Evolutionary conservation across 2,888 invertebrate species (phyloP), one percentile per base, ranked within the genome.

Genomic region (Adelognathus sp.): DNA sequence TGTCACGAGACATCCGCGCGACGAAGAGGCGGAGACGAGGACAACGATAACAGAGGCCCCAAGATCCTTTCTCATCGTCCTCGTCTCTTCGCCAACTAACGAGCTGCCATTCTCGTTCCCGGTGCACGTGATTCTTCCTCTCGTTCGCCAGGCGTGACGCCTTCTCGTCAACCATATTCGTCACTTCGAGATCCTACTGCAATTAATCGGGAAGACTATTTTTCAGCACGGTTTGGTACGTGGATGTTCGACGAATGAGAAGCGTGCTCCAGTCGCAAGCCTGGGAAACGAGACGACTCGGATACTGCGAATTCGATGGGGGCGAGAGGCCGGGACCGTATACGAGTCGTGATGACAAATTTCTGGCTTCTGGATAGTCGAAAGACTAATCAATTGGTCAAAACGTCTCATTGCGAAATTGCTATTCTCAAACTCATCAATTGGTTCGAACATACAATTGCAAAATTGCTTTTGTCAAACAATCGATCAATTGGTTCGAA

Each of bases 81-180:
- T 61, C 70, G 71, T 66, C 80, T 66, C 80, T 71, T 74, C 71
- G 70, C 69, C 76, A 76, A 78, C 66, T 71, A 78, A 72, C 71
- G 64, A 78, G 80, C 78, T 72, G 72, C 69, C 69, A 70, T 76
- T 76, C 67, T 41, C 60, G 44, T 69, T n/a, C n/a, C n/a, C 44
- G 27, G 33, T 52, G 66, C 46, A 63, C 58, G 27, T 73, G 73
- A 72, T 73, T 79, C 71, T 61, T 16, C 33, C 63, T 75, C 46
- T 41, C 36, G 52, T 46, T 75, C 41, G 70, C 39, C 78, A 77
- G 52, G 78, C 82, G 73, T 76, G 58, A 71, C 46, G 41, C 11
- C 24, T 50, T n/a, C 31, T 50, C 46, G 39, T 46, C 36, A 16
- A 27, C 69, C 63, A 60, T 50, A 67, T 54, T 63, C 58, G 46